Evolutionary conservation across 2,797 vertebrate species (phyloP).

Genomic region (Microctenopoma lineatum): DNA sequence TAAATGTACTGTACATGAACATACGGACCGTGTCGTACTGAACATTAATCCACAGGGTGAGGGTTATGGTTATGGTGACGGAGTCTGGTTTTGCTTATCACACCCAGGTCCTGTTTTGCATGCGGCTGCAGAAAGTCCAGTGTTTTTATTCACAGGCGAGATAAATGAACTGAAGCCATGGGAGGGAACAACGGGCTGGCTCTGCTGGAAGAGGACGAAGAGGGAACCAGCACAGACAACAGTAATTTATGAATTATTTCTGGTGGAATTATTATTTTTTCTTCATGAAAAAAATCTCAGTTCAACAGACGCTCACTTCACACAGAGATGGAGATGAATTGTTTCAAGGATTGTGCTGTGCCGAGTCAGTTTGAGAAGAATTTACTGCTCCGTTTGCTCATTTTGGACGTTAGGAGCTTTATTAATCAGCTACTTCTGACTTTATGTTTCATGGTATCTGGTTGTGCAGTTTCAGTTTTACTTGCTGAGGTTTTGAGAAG

Average conservation of each 20-base stretch:
- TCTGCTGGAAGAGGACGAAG: slow-evolving; percentile 18
- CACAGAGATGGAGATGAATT: too few species aligned
- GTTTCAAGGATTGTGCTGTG: too few species aligned
- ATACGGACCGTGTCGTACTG: too few species aligned
- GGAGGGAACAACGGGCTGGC: slow-evolving; percentile 1
- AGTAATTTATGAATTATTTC: not conserved
- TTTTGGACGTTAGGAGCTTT: not conserved
- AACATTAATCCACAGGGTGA: too few species aligned
- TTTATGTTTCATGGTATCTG: too few species aligned
- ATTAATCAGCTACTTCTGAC: not conserved
- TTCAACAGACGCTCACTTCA: too few species aligned
- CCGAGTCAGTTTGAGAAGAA: slow-evolving; percentile 15
- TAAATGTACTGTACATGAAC: too few species aligned
- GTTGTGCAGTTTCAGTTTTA: slow-evolving; percentile 1
- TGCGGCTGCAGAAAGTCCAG: not conserved
- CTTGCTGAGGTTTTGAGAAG: not conserved
- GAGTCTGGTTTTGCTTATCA: slow-evolving; percentile 30
- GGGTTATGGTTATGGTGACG: too few species aligned
- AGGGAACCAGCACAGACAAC: not conserved
- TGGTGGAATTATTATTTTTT: too few species aligned
- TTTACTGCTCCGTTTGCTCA: too few species aligned
- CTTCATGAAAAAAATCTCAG: too few species aligned
- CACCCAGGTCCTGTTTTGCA: slow-evolving; percentile 44
- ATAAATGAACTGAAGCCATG: slow-evolving; percentile 5
- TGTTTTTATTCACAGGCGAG: slow-evolving; percentile 14